Evolutionary conservation across 2,113 vertebrate genomes (phyloP), one percentile per base, ranked within the genome.

Genomic region (Corvus moneduloides): DNA sequence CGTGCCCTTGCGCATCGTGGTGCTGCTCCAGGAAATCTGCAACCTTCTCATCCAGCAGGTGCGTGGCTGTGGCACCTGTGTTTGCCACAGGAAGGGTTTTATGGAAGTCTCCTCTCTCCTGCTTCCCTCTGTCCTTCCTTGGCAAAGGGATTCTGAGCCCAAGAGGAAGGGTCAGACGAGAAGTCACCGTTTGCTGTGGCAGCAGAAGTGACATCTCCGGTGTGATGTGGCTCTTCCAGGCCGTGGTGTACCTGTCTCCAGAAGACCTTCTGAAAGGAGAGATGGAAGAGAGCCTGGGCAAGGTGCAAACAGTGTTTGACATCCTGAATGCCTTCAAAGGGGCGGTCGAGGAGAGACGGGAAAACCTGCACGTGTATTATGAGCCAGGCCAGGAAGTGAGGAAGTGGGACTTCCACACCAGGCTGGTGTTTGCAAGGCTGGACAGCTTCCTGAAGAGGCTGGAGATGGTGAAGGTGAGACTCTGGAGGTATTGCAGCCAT

Each of bases 11-110:
- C 96, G 98, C 77, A 69, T 99, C 27, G 98, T 98, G 0, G 98
- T 99, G 76, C 98, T 99, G 72, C 98, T 99, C 35, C 99, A 98
- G 90, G 98, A 99, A 94, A 98, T 98, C 67, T 99, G 98, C 97
- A 99, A 99, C 97, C 98, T 99, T 20, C 98, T 99, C 91, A 98
- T 99, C 24, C 98, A 99, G 72, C 99, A 99, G 99, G 99, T 99
- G 73, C 0, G 96, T 55, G 7, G 0, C 75, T 3, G 0, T 18
- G 74, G 24, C 72, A 12, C 46, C 61, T 26, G 16, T 0, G 5
- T n/a, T 55, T 64, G 84, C 24, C 56, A 11, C 22, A 1, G 66
- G 81, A 16, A 24, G 15, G 11, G 41, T 17, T 23, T 11, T 3
- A 4, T 21, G 13, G 1, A 35, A 39, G 17, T 32, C 21, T 18